Conservation (phyloP, 2,888 invertebrate species). For the Eudemis profundana region DNA sequence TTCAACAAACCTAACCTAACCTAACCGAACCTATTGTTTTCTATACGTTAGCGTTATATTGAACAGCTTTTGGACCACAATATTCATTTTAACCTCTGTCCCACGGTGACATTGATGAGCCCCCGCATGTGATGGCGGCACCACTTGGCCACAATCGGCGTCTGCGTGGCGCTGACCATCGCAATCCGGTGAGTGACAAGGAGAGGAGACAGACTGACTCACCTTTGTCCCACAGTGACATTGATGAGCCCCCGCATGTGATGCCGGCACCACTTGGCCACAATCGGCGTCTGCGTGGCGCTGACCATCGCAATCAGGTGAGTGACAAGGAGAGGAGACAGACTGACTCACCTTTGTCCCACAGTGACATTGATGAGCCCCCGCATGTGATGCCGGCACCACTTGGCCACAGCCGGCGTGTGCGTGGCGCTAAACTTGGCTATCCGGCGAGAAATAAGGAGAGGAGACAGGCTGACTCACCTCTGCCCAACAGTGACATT, state of each 20-base stretch:
- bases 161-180: conserved; percentile 98
- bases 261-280: too few relatives aligned
- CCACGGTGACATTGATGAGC: too few relatives aligned
- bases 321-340: background rate
- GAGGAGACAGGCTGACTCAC: conserved; percentile 69
- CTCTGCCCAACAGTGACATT: conserved; percentile 95
- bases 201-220: background rate
- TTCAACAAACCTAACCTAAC: too few relatives aligned
- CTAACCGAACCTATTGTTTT: too few relatives aligned
- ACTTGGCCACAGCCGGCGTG: conserved; percentile 94
- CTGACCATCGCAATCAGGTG: too few relatives aligned
- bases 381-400: conserved; percentile 94
- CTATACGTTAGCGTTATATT: too few relatives aligned
- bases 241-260: too few relatives aligned
- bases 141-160: conserved; percentile 98
- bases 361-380: too few relatives aligned
- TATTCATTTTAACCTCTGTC: too few relatives aligned
- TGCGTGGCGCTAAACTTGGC: too few relatives aligned
- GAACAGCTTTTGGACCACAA: too few relatives aligned
- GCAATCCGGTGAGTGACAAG: conserved; percentile 81
- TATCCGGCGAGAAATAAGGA: background rate
- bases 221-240: conserved; percentile 95
- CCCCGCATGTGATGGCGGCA: conserved; percentile 93
- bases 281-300: too few relatives aligned
- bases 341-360: conserved; percentile 90